Evolutionary conservation across 2,797 vertebrate species (phyloP).

Genomic region (Mormyrops boulengeri): DNA sequence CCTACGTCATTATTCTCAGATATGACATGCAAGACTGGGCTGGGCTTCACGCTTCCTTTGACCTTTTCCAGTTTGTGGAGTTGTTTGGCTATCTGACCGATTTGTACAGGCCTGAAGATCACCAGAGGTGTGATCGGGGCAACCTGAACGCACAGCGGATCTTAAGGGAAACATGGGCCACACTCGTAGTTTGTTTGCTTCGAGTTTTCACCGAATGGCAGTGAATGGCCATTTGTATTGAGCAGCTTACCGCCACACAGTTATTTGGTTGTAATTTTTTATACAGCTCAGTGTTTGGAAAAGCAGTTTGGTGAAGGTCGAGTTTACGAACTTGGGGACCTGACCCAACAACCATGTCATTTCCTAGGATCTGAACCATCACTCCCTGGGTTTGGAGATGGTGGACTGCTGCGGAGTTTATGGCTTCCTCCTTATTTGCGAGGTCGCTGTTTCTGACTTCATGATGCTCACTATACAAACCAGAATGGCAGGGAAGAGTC

Average conservation of each 20-base stretch:
- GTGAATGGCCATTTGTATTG: background rate
- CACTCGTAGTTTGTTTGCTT: background rate
- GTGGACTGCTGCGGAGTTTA: background rate
- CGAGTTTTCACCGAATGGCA: background rate
- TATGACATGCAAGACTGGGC: background rate
- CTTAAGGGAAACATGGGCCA: background rate
- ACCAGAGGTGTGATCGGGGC: background rate
- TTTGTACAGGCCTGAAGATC: background rate
- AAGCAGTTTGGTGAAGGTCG: background rate
- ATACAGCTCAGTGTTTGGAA: background rate
- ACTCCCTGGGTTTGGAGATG: background rate
- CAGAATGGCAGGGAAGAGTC: background rate
- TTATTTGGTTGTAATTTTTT: background rate
- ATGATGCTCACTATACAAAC: background rate
- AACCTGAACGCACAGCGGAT: background rate
- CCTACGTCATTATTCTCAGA: background rate
- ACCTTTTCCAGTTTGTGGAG: background rate
- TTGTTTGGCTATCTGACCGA: background rate
- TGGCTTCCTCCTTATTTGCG: background rate
- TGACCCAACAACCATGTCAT: background rate
- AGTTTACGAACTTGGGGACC: background rate
- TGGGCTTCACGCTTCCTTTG: background rate
- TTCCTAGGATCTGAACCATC: background rate
- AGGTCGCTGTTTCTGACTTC: background rate
- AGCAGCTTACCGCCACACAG: background rate